These are phyloP conservation scores for Crossocerus cetratus DNA, from an alignment of 2,888 invertebrate species.

Conservation along the genomic window DNA sequence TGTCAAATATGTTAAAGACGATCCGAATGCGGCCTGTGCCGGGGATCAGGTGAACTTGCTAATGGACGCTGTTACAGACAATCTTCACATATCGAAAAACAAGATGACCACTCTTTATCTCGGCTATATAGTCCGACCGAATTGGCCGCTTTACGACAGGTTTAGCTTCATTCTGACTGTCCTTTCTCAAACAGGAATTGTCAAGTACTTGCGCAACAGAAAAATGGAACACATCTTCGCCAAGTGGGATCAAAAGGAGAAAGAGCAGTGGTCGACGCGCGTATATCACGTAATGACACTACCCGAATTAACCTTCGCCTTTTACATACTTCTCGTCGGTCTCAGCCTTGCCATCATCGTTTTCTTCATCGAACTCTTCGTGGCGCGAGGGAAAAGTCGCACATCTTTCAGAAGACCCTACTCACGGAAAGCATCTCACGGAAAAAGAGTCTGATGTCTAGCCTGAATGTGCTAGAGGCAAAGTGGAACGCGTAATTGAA, in stretches of 20 bases:
- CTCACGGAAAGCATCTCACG: no score
- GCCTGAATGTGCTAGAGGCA: no score
- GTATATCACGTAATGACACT: conserved; percentile 2
- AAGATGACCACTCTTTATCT: conserved; percentile 16
- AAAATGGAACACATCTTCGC: conserved; percentile 3
- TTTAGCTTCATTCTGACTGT: conserved; percentile 19
- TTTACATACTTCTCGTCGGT: conserved; percentile 13
- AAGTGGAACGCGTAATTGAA: no score
- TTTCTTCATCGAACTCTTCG: conserved; percentile 8
- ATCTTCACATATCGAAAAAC: conserved; percentile 25
- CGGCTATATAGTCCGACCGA: conserved; percentile 15
- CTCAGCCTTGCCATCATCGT: conserved; percentile 1
- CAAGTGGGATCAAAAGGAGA: conserved; percentile 1
- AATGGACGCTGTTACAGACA: conserved; percentile 10
- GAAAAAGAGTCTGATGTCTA: no score
- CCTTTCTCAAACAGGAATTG: conserved; percentile 21
- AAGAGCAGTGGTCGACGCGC: conserved; percentile 3
- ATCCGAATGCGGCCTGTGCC: not conserved
- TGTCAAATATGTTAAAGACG: no score
- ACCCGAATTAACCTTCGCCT: conserved; percentile 6
- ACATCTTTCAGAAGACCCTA: no score
- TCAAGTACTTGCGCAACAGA: conserved; percentile 12
- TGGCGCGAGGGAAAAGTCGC: no score
- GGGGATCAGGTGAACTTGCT: not conserved
- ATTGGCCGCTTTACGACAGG: conserved; percentile 31